These are phyloP conservation scores for Allobates femoralis DNA, from an alignment of 2,797 vertebrate species.

Conservation along the genomic window DNA sequence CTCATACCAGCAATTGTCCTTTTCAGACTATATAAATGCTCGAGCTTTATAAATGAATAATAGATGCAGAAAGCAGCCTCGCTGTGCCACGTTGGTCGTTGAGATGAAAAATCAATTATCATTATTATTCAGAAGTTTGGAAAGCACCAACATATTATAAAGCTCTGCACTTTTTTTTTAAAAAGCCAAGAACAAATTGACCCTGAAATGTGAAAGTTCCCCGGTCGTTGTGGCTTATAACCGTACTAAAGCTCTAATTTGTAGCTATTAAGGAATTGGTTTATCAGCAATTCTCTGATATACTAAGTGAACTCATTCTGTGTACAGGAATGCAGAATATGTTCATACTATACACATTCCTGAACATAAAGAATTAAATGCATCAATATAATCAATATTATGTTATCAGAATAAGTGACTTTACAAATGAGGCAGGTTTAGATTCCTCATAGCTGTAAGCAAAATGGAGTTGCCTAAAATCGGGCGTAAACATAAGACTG, in stretches of 20 bases:
- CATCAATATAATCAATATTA: conserved; percentile 3
- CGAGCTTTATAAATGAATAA: conserved; percentile 10
- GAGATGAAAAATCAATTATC: conserved; percentile 28
- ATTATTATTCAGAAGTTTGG: conserved; percentile 32
- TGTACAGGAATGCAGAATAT: neutral
- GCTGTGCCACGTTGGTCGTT: neutral
- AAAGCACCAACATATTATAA: conserved; percentile 11
- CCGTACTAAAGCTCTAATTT: neutral
- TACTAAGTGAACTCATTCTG: neutral
- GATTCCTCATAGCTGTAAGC: neutral
- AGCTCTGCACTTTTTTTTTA: conserved; percentile 19
- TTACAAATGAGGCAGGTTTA: neutral
- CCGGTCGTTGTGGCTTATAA: neutral
- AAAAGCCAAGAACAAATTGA: conserved; percentile 15
- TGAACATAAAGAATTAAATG: neutral
- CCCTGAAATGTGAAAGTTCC: neutral
- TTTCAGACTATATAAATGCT: neutral
- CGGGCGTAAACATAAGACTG: neutral
- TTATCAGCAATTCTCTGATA: conserved; percentile 2
- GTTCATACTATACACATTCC: neutral
- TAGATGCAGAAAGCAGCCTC: conserved; percentile 14
- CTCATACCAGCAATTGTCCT: neutral
- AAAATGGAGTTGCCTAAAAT: neutral
- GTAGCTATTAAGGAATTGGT: neutral
- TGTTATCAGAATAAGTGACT: neutral